phyloP scores from a whole-genome alignment of 2,888 invertebrate genomes.

The Limenitis camilla region DNA sequence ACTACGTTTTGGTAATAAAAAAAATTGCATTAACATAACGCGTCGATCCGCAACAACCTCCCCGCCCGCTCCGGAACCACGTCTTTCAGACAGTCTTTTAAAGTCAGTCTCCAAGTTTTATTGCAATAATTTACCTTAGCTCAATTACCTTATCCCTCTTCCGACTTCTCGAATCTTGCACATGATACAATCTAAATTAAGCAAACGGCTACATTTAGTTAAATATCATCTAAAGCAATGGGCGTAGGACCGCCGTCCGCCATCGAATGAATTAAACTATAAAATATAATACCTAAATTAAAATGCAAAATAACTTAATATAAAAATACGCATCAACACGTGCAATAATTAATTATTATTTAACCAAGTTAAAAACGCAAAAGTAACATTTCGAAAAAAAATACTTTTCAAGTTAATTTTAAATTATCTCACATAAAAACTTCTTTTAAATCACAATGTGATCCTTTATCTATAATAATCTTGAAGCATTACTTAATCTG shows the following conservation, averaged over 20 bases:
- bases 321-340: slow-evolving; percentile 52
- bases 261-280: slow-evolving; percentile 27
- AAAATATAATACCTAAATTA: slow-evolving; percentile 47
- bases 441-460: slow-evolving; percentile 71
- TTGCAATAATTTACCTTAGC: slow-evolving; percentile 64
- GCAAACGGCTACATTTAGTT: slow-evolving; percentile 36
- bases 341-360: slow-evolving; percentile 38
- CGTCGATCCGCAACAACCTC: slow-evolving; percentile 23
- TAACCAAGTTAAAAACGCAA: slow-evolving; percentile 65
- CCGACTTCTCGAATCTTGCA: slow-evolving; percentile 35
- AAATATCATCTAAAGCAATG: slow-evolving; percentile 20
- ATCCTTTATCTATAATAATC: slow-evolving; percentile 51
- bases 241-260: slow-evolving; percentile 17
- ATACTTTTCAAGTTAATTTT: slow-evolving; percentile 67
- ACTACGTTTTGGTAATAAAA: slow-evolving; percentile 45
- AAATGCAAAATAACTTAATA: slow-evolving; percentile 57
- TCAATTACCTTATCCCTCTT: slow-evolving; percentile 45
- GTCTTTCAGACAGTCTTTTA: slow-evolving; percentile 71
- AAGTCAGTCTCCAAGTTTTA: slow-evolving; percentile 73
- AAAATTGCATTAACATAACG: slow-evolving; percentile 30
- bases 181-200: slow-evolving; percentile 42
- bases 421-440: slow-evolving; percentile 66
- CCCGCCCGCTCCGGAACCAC: slow-evolving; percentile 36
- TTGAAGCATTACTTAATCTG: slow-evolving; percentile 42
- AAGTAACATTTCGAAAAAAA: slow-evolving; percentile 68